phyloP scores from a whole-genome alignment of 2,797 vertebrate species.

The Pseudomugil tenellus region DNA sequence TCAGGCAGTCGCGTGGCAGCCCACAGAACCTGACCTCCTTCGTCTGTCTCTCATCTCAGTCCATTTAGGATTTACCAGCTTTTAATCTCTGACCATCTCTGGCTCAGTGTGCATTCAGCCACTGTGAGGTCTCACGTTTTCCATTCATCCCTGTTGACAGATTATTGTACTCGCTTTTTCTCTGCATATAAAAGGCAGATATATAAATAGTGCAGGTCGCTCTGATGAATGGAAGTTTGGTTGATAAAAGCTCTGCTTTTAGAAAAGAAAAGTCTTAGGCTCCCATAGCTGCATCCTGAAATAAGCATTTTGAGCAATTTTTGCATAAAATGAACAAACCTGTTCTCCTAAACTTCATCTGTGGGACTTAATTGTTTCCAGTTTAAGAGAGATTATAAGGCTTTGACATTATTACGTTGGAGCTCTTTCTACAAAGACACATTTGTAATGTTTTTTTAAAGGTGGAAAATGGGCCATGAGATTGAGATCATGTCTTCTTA shows the following conservation, averaged over 20 bases:
- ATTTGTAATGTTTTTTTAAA: neutral
- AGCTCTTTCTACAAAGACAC: neutral
- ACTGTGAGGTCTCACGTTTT: slow-evolving; percentile 33
- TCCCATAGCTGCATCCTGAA: neutral
- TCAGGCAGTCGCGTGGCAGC: slow-evolving; percentile 50
- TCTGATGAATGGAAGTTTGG: slow-evolving; percentile 31
- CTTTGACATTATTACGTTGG: slow-evolving; percentile 30
- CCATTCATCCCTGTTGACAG: slow-evolving; percentile 1
- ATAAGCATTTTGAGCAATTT: neutral
- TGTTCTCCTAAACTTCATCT: neutral
- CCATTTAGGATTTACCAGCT: slow-evolving; percentile 68
- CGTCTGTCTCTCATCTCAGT: slow-evolving; percentile 44
- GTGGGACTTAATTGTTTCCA: neutral
- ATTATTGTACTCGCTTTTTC: slow-evolving; percentile 13
- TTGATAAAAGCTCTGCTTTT: slow-evolving; percentile 30
- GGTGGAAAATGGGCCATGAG: neutral
- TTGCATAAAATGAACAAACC: neutral
- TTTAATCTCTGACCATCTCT: slow-evolving; percentile 68
- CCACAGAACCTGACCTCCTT: slow-evolving; percentile 56
- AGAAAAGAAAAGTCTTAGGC: slow-evolving; percentile 24
- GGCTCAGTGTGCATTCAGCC: slow-evolving; percentile 42
- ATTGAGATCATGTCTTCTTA: slow-evolving; percentile 20
- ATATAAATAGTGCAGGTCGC: slow-evolving; percentile 42
- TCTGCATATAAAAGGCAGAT: slow-evolving; percentile 25
- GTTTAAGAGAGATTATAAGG: slow-evolving; percentile 11